Evolutionary conservation across 2,797 vertebrate genomes (phyloP).

Genomic region (Rousettus madagascariensis): DNA sequence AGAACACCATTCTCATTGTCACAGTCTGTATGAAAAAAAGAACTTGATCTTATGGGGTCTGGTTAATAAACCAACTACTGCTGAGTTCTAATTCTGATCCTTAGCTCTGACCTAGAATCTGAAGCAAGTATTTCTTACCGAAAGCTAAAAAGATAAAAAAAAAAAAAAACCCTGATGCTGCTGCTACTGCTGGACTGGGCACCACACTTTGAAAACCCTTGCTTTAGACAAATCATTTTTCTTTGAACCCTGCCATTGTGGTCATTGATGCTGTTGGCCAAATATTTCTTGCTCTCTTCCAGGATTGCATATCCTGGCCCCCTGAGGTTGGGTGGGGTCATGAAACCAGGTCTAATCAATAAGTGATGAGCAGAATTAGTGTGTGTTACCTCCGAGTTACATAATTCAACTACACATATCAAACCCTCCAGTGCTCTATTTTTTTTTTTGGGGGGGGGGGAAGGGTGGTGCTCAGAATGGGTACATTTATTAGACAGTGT

Average conservation of each 20-base stretch:
- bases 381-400: background rate
- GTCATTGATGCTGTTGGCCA: background rate
- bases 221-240: background rate
- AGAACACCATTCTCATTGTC: background rate
- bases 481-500: background rate
- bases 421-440: background rate
- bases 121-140: background rate
- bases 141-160: background rate
- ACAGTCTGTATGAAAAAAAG: constrained; percentile 57
- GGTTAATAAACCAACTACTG: background rate
- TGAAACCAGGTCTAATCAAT: background rate
- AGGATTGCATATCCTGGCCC: background rate
- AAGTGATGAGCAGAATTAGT: background rate
- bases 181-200: background rate
- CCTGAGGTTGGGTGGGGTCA: background rate
- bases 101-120: background rate
- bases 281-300: background rate
- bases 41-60: background rate
- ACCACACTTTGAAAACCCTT: background rate
- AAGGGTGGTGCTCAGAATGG: background rate
- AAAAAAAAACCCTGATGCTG: background rate
- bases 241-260: background rate
- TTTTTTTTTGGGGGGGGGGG: no score
- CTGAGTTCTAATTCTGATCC: background rate
- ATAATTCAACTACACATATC: background rate